Evolutionary conservation across 2,888 invertebrate genomes (phyloP).

Genomic region (Seira sanloemensis): DNA sequence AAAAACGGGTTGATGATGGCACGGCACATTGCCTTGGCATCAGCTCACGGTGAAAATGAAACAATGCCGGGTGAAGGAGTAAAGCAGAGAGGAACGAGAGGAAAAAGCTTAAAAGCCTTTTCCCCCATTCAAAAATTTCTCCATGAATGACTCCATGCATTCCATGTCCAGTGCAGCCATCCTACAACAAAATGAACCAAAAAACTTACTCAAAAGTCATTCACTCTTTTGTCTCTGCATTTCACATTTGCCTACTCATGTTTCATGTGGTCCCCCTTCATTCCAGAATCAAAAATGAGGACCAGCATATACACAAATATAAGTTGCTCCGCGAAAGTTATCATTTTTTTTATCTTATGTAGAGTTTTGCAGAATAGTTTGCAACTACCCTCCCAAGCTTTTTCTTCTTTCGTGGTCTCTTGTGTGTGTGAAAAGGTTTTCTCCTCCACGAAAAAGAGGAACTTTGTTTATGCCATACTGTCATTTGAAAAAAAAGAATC

Average conservation of each 20-base stretch:
- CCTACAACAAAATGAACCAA: background rate
- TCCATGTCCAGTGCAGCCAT: slow-evolving; percentile 5
- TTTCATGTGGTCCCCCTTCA: slow-evolving; percentile 1
- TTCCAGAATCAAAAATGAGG: background rate
- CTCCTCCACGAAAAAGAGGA: too few species aligned
- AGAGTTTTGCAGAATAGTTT: background rate
- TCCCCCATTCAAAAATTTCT: slow-evolving; percentile 26
- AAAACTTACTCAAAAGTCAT: background rate
- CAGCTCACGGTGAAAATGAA: slow-evolving; percentile 2
- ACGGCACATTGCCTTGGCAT: slow-evolving; percentile 5
- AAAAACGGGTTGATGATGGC: background rate
- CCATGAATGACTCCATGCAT: slow-evolving; percentile 24
- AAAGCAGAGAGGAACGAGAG: background rate
- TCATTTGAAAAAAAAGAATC: background rate
- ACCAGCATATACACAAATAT: background rate
- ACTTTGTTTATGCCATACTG: too few species aligned
- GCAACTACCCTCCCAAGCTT: too few species aligned
- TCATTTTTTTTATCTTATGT: background rate
- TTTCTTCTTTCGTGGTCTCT: too few species aligned
- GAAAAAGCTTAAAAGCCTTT: slow-evolving; percentile 7
- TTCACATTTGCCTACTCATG: background rate
- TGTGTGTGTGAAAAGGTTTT: too few species aligned
- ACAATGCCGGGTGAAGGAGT: background rate
- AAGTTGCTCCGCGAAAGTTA: background rate
- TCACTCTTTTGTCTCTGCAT: background rate